A percentile compares a stretch with the other conserved stretches of the same genome.
Conservation (phyloP, 2,797 vertebrate genomes). For the Limosa lapponica region DNA sequence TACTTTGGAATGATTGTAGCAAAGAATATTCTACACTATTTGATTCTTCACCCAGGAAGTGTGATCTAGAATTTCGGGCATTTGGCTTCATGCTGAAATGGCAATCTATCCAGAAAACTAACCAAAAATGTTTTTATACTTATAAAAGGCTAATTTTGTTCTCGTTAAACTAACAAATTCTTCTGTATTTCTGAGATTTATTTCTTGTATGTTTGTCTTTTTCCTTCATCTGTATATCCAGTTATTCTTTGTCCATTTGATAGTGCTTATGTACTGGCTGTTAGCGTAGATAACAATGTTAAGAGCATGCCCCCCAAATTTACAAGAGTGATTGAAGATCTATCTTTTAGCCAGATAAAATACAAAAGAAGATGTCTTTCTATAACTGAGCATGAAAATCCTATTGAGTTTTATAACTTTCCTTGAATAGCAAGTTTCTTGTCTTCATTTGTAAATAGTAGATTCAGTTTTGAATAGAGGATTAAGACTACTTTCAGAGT, state of each 20-base stretch:
- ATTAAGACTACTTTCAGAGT: slow-evolving; percentile 23
- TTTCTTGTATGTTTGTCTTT: background rate
- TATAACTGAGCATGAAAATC: background rate
- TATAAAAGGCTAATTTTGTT: background rate
- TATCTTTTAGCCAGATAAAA: background rate
- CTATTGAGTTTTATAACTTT: background rate
- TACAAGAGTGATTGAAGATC: background rate
- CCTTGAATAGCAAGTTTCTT: background rate
- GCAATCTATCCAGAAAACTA: background rate
- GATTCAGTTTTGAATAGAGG: slow-evolving; percentile 30
- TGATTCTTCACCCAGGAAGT: background rate
- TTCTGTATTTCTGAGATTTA: background rate
- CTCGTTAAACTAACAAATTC: background rate
- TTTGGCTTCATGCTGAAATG: background rate
- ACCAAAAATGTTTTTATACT: background rate
- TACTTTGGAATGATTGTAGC: background rate
- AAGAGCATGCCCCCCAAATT: background rate
- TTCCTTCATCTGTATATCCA: background rate
- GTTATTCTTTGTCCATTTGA: background rate
- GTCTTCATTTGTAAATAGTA: slow-evolving; percentile 12
- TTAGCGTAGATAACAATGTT: background rate
- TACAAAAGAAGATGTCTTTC: background rate
- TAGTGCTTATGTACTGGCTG: background rate
- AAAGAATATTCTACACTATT: background rate
- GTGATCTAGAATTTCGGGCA: background rate